phyloP scores from a whole-genome alignment of 2,113 vertebrate species.

The Scortum barcoo region DNA sequence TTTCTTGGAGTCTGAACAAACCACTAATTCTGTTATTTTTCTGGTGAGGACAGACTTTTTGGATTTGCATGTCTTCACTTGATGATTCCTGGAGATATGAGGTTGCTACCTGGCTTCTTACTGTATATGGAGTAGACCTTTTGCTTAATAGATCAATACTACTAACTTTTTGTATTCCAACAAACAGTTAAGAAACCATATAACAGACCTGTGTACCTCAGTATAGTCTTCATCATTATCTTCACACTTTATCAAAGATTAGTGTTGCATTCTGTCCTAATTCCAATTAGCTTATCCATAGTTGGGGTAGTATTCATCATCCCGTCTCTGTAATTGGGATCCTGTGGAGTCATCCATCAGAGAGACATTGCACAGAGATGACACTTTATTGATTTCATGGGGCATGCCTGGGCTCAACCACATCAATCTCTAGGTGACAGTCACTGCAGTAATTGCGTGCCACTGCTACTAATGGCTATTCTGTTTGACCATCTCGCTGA shows the following conservation, averaged over 20 bases:
- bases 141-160: not conserved
- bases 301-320: conserved; percentile 72
- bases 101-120: not conserved
- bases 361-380: conserved; percentile 71
- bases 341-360: conserved; percentile 80
- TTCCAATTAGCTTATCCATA: conserved; percentile 72
- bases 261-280: conserved; percentile 55
- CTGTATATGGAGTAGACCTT: not conserved
- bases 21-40: not conserved
- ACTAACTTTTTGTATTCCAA: not conserved
- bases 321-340: conserved; percentile 76
- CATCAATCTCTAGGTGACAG: conserved; percentile 80
- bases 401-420: conserved; percentile 63
- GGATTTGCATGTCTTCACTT: not conserved
- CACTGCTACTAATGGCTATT: conserved; percentile 70
- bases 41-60: not conserved
- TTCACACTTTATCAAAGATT: conserved; percentile 65
- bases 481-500: conserved; percentile 66
- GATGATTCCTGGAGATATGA: conserved; percentile 2
- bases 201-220: not conserved
- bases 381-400: conserved; percentile 81
- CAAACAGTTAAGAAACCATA: conserved; percentile 1
- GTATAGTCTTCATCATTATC: conserved; percentile 26
- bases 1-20: not conserved
- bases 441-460: conserved; percentile 68